Conservation (phyloP, 2,113 vertebrate species). For the Scortum barcoo region DNA sequence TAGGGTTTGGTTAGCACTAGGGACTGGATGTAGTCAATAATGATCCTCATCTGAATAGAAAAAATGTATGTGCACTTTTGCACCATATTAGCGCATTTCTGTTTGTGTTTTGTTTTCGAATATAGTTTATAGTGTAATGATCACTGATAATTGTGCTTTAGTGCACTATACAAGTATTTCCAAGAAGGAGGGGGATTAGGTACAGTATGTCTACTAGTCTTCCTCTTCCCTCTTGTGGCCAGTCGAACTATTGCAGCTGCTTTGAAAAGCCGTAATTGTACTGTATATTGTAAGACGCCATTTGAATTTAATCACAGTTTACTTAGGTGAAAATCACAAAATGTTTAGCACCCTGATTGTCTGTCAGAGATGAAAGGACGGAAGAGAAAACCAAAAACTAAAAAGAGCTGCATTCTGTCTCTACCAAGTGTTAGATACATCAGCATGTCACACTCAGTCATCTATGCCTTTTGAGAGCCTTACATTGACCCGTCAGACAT, state of each 20-base stretch:
- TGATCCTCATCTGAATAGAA: not conserved
- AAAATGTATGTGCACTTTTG: not conserved
- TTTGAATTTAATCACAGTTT: slow-evolving; percentile 17
- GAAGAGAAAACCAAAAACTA: not conserved
- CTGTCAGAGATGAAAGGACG: not conserved
- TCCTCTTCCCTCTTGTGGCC: slow-evolving; percentile 69
- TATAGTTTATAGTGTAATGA: not conserved
- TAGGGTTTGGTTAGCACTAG: not conserved
- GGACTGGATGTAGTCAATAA: not conserved
- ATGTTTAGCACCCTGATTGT: not conserved
- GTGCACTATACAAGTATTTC: not conserved
- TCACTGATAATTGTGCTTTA: not conserved
- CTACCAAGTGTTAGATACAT: not conserved
- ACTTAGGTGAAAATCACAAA: not conserved
- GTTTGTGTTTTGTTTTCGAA: not conserved
- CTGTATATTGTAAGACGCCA: not conserved
- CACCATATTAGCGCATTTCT: not conserved
- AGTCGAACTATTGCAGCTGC: slow-evolving; percentile 48
- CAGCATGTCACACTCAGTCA: slow-evolving; percentile 11
- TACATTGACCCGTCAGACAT: slow-evolving; percentile 30
- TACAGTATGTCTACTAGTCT: slow-evolving; percentile 5
- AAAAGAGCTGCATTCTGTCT: not conserved
- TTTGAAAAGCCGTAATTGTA: not conserved
- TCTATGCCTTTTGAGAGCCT: slow-evolving; percentile 6
- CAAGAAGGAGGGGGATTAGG: not conserved